Conservation (phyloP, 2,888 invertebrate genomes). For the Mesorhabditis spiculigera region DNA sequence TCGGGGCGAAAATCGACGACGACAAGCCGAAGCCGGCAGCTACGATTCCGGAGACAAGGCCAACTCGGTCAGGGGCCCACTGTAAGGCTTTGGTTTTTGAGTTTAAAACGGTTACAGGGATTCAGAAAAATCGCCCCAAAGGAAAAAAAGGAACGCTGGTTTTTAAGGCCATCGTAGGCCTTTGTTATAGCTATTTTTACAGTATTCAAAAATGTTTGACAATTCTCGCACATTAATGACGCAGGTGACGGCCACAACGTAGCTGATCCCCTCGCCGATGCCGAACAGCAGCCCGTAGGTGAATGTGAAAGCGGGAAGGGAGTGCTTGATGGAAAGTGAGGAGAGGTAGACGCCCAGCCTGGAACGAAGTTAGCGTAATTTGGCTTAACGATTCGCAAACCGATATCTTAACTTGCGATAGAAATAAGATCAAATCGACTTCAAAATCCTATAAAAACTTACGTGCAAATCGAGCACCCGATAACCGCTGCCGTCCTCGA, state of each 20-base stretch:
- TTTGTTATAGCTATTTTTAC: neutral
- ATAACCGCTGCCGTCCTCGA: conserved; percentile 48
- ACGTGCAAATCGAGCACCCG: conserved; percentile 52
- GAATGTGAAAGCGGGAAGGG: conserved; percentile 45
- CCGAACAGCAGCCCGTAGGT: conserved; percentile 55
- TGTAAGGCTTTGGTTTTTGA: conserved; percentile 14
- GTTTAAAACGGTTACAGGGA: too few species aligned
- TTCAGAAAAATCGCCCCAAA: too few species aligned
- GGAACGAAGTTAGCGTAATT: conserved; percentile 10
- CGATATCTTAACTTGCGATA: neutral
- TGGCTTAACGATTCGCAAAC: neutral
- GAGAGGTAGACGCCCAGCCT: conserved; percentile 50
- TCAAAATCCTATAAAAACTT: conserved; percentile 11
- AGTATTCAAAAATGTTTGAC: neutral
- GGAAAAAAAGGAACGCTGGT: too few species aligned
- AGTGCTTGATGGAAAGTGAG: conserved; percentile 45
- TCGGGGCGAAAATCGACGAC: conserved; percentile 56
- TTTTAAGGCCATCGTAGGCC: neutral
- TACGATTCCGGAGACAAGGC: conserved; percentile 53
- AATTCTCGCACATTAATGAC: conserved; percentile 47
- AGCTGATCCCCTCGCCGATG: conserved; percentile 56
- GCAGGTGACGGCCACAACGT: conserved; percentile 52
- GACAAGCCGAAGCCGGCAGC: conserved; percentile 56
- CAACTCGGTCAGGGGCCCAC: conserved; percentile 57
- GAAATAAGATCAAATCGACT: too few species aligned